Evolutionary conservation across 2,888 invertebrate species (phyloP), one percentile per base, ranked within the genome.

Genomic region (Caenorhabditis sulstoni): DNA sequence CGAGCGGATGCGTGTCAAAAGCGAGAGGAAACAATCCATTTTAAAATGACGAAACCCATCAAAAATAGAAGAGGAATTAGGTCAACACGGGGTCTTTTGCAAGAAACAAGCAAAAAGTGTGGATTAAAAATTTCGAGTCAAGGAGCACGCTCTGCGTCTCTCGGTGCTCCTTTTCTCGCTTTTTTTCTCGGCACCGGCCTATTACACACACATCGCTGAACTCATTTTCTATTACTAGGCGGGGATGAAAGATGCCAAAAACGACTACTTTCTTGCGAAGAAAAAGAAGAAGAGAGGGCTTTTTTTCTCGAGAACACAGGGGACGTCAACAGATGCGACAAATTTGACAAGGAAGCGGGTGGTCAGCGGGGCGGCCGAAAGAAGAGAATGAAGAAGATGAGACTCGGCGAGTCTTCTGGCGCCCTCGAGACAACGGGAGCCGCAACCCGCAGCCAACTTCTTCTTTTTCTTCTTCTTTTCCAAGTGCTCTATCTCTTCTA

Each of bases 201-300:
- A 70, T 70, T 70, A 70, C 70, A 70, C 57, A 71, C 71, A 71
- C 70, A 59, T 64, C 62, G 44, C 71, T 71, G 71, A 71, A 71
- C 71, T 71, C 71, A 71, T 71, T 71, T 64, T 71, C 57, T 71
- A 71, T 64, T 71, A 71, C 71, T 64, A 71, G 57, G 14, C 62
- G 55, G 37, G 18, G 37, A 14, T 14, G 55, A 16, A 61, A 29
- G 29, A 61, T 20, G 50, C 45, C 61, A 70, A 70, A 70, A 70
- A 70, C 23, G 62, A 71, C 62, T 71, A 57, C 35, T 47, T 18
- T 45, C 41, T 20, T 35, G 49, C 29, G 45, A 18, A 35, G 47
- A 45, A 29, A 29, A 29, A 29, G 29, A 29, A 29, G 7, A 29
- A 29, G 29, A 29, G 29, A 7, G 29, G 37, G 39, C 45, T 41